Percentiles rank a stretch among this genome's conserved stretches.
phyloP scores from a whole-genome alignment of 2,797 vertebrate species.

The Molossus molossus region DNA sequence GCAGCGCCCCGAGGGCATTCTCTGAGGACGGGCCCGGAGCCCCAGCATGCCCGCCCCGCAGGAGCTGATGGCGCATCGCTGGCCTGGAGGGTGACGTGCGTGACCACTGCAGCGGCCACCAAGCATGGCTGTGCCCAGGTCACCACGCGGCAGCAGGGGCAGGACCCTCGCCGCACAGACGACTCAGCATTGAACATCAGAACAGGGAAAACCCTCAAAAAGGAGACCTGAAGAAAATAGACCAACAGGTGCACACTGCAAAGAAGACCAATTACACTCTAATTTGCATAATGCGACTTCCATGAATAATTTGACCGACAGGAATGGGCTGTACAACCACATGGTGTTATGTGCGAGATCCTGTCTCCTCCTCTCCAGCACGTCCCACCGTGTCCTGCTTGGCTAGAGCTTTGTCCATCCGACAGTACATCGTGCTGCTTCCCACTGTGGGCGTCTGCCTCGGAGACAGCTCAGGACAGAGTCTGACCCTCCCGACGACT shows the following conservation, averaged over 20 bases:
- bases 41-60: not conserved
- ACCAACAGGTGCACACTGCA: not conserved
- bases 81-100: not conserved
- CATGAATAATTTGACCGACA: no score
- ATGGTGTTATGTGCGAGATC: no score
- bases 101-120: not conserved
- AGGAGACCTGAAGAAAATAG: not conserved
- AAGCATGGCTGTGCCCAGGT: accelerated
- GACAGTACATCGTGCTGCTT: no score
- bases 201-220: no score
- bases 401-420: no score
- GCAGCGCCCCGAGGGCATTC: not conserved
- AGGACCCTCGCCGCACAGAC: not conserved
- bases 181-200: not conserved
- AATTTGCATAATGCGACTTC: not conserved
- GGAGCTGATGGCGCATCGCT: accelerated
- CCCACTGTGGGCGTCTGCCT: no score
- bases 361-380: no score
- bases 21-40: accelerated
- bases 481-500: no score
- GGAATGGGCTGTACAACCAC: no score
- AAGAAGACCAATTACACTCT: not conserved
- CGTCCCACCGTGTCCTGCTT: no score
- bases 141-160: no score
- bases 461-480: no score